phyloP scores from a whole-genome alignment of 2,797 vertebrate genomes.

The Manis pentadactyla region DNA sequence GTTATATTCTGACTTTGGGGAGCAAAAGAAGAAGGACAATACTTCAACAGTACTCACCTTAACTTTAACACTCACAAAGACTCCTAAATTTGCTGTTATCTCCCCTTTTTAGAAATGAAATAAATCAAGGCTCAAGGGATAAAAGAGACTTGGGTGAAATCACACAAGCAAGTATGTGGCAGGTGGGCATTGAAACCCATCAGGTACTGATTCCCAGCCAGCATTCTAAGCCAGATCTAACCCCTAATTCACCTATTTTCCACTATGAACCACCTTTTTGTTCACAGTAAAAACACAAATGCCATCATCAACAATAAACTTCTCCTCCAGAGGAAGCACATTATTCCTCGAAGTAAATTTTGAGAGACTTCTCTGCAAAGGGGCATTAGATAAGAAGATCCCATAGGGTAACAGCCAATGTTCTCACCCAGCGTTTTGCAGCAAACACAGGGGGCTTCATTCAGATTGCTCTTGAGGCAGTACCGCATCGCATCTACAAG shows the following conservation, averaged over 20 bases:
- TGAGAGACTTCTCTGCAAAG: not conserved
- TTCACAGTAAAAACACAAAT: not conserved
- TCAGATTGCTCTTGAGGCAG: not conserved
- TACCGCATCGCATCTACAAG: not conserved
- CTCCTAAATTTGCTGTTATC: not conserved
- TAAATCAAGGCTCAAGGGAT: not conserved
- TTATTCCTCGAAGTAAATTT: not conserved
- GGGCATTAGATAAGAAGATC: not conserved
- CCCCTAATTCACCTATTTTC: not conserved
- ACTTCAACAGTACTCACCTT: accelerated
- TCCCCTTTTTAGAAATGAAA: not conserved
- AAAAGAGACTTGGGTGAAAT: not conserved
- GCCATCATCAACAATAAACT: not conserved
- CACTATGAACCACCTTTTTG: not conserved
- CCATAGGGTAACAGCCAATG: not conserved
- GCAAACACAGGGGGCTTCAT: not conserved
- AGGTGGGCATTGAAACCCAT: not conserved
- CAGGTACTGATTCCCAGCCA: not conserved
- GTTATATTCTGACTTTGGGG: not conserved
- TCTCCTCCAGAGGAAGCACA: not conserved
- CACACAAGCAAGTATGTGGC: not conserved
- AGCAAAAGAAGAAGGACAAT: not conserved
- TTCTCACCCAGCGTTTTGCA: not conserved
- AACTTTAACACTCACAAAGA: not conserved
- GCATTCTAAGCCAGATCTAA: not conserved